Conservation (phyloP, 1,140 invertebrate genomes). For the Halesus radiatus region DNA sequence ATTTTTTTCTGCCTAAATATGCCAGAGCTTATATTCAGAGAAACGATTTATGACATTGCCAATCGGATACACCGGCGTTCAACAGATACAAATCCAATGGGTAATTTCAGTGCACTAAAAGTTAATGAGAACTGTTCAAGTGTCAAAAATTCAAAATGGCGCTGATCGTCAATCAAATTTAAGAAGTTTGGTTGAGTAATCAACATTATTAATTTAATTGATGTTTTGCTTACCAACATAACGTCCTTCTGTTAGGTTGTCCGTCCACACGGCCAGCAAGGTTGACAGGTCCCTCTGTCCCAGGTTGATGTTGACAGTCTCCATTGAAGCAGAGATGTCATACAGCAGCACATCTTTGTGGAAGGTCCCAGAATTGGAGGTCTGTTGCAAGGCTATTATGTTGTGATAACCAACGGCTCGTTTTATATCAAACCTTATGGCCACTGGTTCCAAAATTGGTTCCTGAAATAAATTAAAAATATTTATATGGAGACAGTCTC, state of each 20-base stretch:
- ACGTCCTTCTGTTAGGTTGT: slow-evolving; percentile 71
- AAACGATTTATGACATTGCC: no score
- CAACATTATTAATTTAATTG: no score
- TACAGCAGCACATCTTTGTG: slow-evolving; percentile 68
- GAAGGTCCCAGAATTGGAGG: slow-evolving; percentile 42
- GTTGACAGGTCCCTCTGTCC: slow-evolving; percentile 82
- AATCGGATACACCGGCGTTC: no score
- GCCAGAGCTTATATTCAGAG: no score
- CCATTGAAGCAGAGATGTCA: slow-evolving; percentile 78
- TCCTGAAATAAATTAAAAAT: slow-evolving; percentile 69
- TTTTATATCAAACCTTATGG: slow-evolving; percentile 81
- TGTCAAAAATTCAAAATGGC: no score
- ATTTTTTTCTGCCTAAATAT: no score
- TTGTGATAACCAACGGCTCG: slow-evolving; percentile 71
- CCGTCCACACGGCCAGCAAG: slow-evolving; percentile 78
- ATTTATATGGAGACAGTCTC: neutral
- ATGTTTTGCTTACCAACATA: slow-evolving; percentile 62
- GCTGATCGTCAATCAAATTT: no score
- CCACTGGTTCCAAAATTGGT: slow-evolving; percentile 82
- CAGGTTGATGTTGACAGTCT: slow-evolving; percentile 77
- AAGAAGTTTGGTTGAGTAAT: no score
- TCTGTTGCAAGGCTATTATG: slow-evolving; percentile 58
- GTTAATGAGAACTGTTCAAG: no score
- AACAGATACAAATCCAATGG: no score
- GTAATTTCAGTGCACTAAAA: no score